A percentile compares a stretch with the other conserved stretches of the same genome.
Conservation (phyloP, 2,797 vertebrate species). For the Clarias platycephalus region DNA sequence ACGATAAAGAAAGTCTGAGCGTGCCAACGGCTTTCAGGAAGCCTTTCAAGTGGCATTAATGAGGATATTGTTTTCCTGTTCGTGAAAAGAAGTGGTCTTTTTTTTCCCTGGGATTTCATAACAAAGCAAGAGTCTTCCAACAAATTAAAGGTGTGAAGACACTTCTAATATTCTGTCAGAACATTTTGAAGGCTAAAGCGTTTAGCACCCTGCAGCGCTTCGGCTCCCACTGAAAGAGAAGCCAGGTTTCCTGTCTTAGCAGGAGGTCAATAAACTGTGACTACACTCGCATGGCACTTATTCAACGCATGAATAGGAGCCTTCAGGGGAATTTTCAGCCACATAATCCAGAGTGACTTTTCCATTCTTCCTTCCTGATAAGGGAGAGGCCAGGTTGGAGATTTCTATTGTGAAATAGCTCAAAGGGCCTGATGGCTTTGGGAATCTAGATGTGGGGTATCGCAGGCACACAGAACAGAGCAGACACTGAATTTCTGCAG, state of each 20-base stretch:
- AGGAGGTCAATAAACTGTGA: conserved; percentile 63
- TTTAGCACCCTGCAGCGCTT: conserved; percentile 52
- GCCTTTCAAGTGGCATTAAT: conserved; percentile 38
- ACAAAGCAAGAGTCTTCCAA: neutral
- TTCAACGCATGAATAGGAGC: conserved; percentile 56
- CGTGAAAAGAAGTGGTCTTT: neutral
- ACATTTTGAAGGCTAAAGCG: conserved; percentile 20
- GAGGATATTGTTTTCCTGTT: conserved; percentile 14
- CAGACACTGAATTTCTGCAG: conserved; percentile 35
- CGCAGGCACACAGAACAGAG: conserved; percentile 28
- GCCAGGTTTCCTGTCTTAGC: conserved; percentile 58
- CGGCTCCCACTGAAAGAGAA: conserved; percentile 55
- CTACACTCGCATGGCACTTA: conserved; percentile 62
- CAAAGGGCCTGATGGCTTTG: conserved; percentile 28
- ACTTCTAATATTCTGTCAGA: conserved; percentile 17
- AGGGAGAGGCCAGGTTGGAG: conserved; percentile 53
- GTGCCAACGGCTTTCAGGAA: conserved; percentile 15
- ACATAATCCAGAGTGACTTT: conserved; percentile 56
- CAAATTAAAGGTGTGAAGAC: neutral
- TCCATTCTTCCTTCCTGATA: conserved; percentile 57
- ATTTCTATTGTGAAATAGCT: conserved; percentile 53
- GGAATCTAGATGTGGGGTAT: conserved; percentile 30
- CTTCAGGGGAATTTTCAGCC: conserved; percentile 50
- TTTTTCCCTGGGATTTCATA: neutral
- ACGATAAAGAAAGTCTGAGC: conserved; percentile 30